Percentiles rank a stretch among this genome's conserved stretches.
phyloP scores from a whole-genome alignment of 2,797 vertebrate species.

The Myotis planiceps region DNA sequence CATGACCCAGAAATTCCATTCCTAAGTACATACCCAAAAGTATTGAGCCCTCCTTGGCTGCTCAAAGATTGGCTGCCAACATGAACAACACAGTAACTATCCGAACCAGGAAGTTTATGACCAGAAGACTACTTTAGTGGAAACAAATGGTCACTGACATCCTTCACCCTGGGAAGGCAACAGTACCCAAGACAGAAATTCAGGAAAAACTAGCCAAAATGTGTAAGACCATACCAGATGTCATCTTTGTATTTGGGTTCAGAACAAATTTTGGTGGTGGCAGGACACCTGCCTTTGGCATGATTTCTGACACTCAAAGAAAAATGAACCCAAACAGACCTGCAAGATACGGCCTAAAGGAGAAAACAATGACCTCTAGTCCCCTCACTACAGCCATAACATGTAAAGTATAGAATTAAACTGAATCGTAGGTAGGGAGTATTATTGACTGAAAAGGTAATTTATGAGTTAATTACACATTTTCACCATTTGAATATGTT shows the following conservation, averaged over 20 bases:
- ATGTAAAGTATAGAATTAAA: not conserved
- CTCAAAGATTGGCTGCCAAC: not conserved
- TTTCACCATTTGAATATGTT: not conserved
- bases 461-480: not conserved
- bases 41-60: not conserved
- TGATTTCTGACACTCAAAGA: not conserved
- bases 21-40: not conserved
- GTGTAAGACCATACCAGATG: not conserved
- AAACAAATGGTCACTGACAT: not conserved
- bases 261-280: not conserved
- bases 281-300: not conserved
- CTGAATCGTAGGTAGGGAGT: not conserved
- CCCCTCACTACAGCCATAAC: not conserved
- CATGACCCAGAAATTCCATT: not conserved
- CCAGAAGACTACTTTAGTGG: not conserved
- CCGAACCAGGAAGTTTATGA: not conserved
- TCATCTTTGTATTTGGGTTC: not conserved
- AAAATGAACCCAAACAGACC: not conserved
- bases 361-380: not conserved
- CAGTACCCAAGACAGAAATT: not conserved
- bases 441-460: not conserved
- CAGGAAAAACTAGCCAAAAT: not conserved
- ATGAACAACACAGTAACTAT: not conserved
- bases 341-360: not conserved
- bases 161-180: not conserved